Evolutionary conservation across 2,113 vertebrate genomes (phyloP), one percentile per base, ranked within the genome.

Genomic region (Hydrolagus affinis): DNA sequence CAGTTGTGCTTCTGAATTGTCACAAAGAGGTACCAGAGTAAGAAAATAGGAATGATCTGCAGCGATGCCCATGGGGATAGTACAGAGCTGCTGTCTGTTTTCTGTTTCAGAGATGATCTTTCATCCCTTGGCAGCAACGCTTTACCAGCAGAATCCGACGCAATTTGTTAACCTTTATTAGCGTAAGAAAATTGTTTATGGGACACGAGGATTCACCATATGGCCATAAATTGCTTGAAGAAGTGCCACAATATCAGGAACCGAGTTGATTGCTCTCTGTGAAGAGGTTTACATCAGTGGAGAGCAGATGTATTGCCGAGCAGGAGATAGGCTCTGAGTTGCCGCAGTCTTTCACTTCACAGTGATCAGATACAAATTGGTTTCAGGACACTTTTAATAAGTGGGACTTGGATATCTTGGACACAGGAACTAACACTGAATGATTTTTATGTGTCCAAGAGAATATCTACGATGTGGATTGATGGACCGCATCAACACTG

Each of bases 141-240:
- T 80, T 57, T 80, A 17, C 15, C 59, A 80, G 77, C 23, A 60
- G 28, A 57, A 80, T 66, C 21, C 17, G 23, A 17, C 14, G 64
- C 30, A 64, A 80, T 80, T 80, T 80, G 77, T 66, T 80, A 80
- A 80, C 77, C 77, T 80, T 80, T 80, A 25, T 80, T 80, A 80
- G n/a, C 17, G 25, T 25, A 80, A 64, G n/a, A 62, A 44, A 80
- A 80, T 64, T 80, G 23, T 80, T 80, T 80, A 80, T 30, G 77
- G 64, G 77, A 30, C 77, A 80, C 21, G 14, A 64, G 60, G 59
- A 80, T 64, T 19, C 77, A 80, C 77, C 62, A 80, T 64, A 30
- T 64, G 14, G 77, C 14, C 59, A 80, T 80, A 80, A 80, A 80
- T 64, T 80, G 59, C 64, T 28, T 64, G n/a, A 64, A 80, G 19